Base-by-base conservation (phyloP, 2,797 vertebrate species). In the Falco peregrinus region DNA sequence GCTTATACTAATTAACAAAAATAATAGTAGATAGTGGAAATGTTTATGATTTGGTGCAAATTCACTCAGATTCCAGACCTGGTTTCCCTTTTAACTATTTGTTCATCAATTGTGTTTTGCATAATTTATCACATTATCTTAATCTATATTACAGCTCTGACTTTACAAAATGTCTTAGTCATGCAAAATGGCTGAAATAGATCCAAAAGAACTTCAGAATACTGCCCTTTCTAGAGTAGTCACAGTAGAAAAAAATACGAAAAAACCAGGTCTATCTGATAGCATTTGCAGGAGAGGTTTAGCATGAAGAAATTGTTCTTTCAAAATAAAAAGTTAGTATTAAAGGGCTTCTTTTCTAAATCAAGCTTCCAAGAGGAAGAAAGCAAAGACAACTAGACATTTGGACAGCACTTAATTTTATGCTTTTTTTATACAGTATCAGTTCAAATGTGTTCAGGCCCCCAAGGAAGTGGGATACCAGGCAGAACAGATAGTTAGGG, bases 11-110 rank as follows among this genome's bases (percentile, higher is more conserved):
- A 83, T 57, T 29, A 69, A 76, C 53, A 9, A 57, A 69, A 92
- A 75, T 64, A 18, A 67, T 77, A 76, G 63, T 4, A 41, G 24
- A 50, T 5, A 78, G 43, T 61, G 41, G 24, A 60, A 91, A 86
- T 47, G 11, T 61, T 93, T 82, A 69, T 37, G 84, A 70, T 94
- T 79, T 82, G 18, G 43, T 87, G 54, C n/a, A 90, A 92, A 94
- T 80, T 78, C 31, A 65, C 43, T 53, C 31, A 22, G 15, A 90
- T 96, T 53, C 57, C 60, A 37, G 43, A 69, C 83, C 16, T 76
- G 92, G 80, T 68, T 89, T 9, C 71, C 18, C 43, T 65, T 91
- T 93, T 88, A 91, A 82, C 71, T 16, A 92, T 91, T 95, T 95
- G 18, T 90, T 92, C 83, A 80, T 80, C 11, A 87, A 18, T 51